These are phyloP conservation scores for Cosmorhoe ocellata DNA, from an alignment of 2,888 invertebrate genomes.

Conservation along the genomic window DNA sequence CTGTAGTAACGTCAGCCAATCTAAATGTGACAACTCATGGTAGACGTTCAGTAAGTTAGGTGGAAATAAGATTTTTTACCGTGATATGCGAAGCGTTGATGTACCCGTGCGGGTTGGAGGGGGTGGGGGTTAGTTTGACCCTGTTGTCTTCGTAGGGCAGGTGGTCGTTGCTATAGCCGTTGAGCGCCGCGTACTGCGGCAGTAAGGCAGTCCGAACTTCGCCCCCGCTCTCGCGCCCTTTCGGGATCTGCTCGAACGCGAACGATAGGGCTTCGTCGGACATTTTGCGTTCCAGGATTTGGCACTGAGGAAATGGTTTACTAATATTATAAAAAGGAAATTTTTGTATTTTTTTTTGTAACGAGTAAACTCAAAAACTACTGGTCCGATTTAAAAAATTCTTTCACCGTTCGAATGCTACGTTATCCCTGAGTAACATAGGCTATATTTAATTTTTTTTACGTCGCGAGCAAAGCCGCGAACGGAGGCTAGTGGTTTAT, in stretches of 20 bases:
- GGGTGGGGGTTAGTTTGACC: conserved; percentile 90
- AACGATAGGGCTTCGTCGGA: conserved; percentile 88
- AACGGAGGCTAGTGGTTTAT: too few species aligned
- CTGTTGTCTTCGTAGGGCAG: conserved; percentile 96
- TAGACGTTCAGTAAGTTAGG: neutral
- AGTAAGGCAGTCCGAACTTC: conserved; percentile 88
- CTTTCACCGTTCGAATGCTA: too few species aligned
- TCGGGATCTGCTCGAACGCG: conserved; percentile 93
- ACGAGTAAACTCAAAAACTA: too few species aligned
- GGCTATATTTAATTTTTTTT: too few species aligned
- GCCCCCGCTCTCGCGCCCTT: conserved; percentile 86
- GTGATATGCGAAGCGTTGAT: conserved; percentile 96
- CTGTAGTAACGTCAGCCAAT: too few species aligned
- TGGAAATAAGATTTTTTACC: conserved; percentile 68
- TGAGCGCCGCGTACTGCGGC: conserved; percentile 85
- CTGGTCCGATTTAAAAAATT: too few species aligned
- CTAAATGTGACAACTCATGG: too few species aligned
- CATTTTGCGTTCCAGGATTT: conserved; percentile 79
- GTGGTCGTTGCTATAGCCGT: conserved; percentile 85
- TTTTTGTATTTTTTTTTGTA: too few species aligned
- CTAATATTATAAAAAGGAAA: too few species aligned
- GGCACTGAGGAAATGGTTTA: conserved; percentile 52
- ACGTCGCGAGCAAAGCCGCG: too few species aligned
- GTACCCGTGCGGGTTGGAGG: conserved; percentile 93
- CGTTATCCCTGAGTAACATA: too few species aligned